Conservation (phyloP, 2,113 vertebrate species). For the Ondatra zibethicus region DNA sequence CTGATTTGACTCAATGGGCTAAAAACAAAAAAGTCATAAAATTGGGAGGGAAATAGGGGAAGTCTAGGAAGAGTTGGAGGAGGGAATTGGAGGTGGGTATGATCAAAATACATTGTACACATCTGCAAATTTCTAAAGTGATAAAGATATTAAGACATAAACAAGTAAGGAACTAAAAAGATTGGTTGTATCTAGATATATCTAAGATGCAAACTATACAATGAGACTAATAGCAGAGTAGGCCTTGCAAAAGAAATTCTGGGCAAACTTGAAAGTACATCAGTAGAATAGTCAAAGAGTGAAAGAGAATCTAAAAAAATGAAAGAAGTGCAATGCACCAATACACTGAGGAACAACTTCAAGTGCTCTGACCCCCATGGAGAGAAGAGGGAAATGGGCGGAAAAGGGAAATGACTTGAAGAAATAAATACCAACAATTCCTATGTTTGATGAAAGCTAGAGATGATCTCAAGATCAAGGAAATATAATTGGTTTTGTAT, state of each 20-base stretch:
- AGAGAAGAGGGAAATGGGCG: background rate
- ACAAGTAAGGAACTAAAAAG: background rate
- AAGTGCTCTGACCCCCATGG: background rate
- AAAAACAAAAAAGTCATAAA: background rate
- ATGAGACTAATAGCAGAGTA: background rate
- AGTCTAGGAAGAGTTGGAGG: background rate
- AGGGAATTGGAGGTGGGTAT: background rate
- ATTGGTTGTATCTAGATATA: background rate
- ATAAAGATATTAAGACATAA: background rate
- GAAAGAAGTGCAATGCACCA: background rate
- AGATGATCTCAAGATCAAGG: background rate
- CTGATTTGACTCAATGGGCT: background rate
- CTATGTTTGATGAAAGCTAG: background rate
- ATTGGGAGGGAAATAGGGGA: background rate
- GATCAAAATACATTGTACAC: background rate
- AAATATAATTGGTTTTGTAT: background rate
- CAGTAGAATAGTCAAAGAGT: constrained; percentile 5
- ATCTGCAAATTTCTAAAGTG: background rate
- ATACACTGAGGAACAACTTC: background rate
- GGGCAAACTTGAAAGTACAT: background rate
- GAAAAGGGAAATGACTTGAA: background rate
- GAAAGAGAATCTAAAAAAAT: background rate
- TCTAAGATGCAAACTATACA: constrained; percentile 6
- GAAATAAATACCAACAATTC: background rate
- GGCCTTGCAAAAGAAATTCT: background rate